These are phyloP conservation scores for Phlogophora meticulosa DNA, from an alignment of 2,888 invertebrate genomes.

Conservation along the genomic window DNA sequence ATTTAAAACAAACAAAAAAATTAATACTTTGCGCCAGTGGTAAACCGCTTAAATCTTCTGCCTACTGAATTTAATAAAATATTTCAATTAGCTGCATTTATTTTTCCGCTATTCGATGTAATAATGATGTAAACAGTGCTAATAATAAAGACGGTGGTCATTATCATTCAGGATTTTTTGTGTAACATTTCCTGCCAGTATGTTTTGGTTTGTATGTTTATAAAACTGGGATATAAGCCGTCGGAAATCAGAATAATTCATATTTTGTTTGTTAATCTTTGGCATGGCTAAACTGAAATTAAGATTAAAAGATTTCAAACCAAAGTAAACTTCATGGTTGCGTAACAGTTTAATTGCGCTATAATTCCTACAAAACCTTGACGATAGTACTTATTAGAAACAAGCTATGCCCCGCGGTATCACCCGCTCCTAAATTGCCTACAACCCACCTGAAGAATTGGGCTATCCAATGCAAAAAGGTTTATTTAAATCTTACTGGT, in stretches of 20 bases:
- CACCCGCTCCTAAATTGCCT: no score
- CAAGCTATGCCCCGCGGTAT: no score
- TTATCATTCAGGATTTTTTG: not conserved
- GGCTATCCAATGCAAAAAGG: no score
- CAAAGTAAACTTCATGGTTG: conserved; percentile 19
- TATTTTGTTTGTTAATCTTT: not conserved
- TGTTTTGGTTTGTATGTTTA: not conserved
- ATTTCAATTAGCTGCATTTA: not conserved
- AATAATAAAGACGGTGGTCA: not conserved
- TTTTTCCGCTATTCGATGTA: not conserved
- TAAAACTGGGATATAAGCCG: not conserved
- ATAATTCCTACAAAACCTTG: conserved; percentile 9
- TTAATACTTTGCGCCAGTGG: not conserved
- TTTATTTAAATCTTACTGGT: no score
- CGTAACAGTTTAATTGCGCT: conserved; percentile 7
- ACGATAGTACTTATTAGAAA: no score
- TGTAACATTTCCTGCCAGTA: conserved; percentile 8
- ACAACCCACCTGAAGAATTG: no score
- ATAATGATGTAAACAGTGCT: conserved; percentile 2
- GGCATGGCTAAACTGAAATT: not conserved
- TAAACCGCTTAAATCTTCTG: not conserved
- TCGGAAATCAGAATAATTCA: not conserved
- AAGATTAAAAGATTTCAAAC: conserved; percentile 9
- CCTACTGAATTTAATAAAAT: not conserved
- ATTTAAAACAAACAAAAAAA: not conserved